A percentile compares a stretch with the other conserved stretches of the same genome.
Evolutionary conservation across 2,113 vertebrate genomes (phyloP).

Genomic region (Myotis brandtii): DNA sequence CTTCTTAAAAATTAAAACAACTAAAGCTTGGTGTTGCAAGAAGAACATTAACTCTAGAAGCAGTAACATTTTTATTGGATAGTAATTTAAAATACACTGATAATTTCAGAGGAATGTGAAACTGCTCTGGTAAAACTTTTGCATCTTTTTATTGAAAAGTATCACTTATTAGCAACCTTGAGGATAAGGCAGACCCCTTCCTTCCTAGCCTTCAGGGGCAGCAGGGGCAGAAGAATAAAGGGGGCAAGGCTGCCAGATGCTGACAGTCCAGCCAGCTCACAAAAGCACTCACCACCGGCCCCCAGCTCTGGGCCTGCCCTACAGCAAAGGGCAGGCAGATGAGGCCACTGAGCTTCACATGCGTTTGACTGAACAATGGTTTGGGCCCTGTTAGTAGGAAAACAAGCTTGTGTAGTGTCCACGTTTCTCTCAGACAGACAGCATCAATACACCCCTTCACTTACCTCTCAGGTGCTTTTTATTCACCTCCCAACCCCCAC

Average conservation of each 20-base stretch:
- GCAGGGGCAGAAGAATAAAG: not conserved
- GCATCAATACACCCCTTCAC: not conserved
- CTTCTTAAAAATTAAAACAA: conserved; percentile 41
- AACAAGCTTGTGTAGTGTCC: not conserved
- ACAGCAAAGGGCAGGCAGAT: not conserved
- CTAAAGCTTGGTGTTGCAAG: conserved; percentile 1
- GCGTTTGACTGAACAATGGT: not conserved
- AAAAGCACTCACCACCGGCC: not conserved
- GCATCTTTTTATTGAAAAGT: not conserved
- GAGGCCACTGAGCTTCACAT: not conserved
- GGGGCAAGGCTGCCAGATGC: not conserved
- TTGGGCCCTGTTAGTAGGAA: not conserved
- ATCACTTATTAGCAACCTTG: not conserved
- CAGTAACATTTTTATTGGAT: not conserved
- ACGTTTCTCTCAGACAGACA: not conserved
- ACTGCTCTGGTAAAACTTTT: not conserved
- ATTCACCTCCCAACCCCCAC: not conserved
- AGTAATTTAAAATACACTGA: not conserved
- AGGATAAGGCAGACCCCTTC: not conserved
- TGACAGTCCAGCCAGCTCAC: not conserved
- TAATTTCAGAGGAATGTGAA: conserved; percentile 2
- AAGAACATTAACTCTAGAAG: conserved; percentile 36
- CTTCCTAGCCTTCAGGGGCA: not conserved
- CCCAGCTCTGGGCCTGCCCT: not conserved
- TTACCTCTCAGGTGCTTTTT: not conserved